These are phyloP conservation scores for Hypomesus transpacificus DNA, from an alignment of 2,113 vertebrate species.

Conservation along the genomic window DNA sequence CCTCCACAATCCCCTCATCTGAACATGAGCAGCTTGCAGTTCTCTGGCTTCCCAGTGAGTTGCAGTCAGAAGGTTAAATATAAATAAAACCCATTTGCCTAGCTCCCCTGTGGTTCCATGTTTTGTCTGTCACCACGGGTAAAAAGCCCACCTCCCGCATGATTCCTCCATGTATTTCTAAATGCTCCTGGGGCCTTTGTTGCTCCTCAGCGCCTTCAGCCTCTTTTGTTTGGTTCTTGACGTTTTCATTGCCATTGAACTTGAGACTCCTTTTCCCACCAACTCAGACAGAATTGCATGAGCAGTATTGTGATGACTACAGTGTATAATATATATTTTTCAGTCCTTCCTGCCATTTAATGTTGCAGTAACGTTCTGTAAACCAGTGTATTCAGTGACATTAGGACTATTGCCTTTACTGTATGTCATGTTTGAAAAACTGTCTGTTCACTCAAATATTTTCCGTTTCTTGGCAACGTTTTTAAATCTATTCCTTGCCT, in stretches of 20 bases:
- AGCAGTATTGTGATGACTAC: no score
- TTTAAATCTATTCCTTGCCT: no score
- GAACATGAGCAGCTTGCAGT: background rate
- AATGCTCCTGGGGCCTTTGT: slow-evolving; percentile 18
- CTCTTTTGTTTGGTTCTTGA: slow-evolving; percentile 29
- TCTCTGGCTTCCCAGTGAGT: background rate
- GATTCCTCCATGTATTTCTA: slow-evolving; percentile 12
- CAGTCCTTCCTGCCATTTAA: no score
- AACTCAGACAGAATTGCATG: background rate
- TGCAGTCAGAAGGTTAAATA: slow-evolving; percentile 19
- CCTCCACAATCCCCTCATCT: background rate
- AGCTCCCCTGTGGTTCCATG: slow-evolving; percentile 17
- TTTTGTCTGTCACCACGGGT: slow-evolving; percentile 37
- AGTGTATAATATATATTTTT: no score
- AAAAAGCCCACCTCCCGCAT: slow-evolving; percentile 27
- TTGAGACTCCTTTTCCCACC: slow-evolving; percentile 7
- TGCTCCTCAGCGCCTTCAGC: slow-evolving; percentile 16
- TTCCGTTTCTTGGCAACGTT: no score
- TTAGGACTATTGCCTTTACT: no score
- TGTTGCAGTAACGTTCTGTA: no score
- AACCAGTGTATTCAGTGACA: no score
- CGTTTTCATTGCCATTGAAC: background rate
- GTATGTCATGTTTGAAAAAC: no score
- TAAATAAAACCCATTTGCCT: slow-evolving; percentile 19
- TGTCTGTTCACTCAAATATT: no score